Base-by-base conservation (phyloP, 2,888 invertebrate genomes). In the Cryptocheilus praepositus region DNA sequence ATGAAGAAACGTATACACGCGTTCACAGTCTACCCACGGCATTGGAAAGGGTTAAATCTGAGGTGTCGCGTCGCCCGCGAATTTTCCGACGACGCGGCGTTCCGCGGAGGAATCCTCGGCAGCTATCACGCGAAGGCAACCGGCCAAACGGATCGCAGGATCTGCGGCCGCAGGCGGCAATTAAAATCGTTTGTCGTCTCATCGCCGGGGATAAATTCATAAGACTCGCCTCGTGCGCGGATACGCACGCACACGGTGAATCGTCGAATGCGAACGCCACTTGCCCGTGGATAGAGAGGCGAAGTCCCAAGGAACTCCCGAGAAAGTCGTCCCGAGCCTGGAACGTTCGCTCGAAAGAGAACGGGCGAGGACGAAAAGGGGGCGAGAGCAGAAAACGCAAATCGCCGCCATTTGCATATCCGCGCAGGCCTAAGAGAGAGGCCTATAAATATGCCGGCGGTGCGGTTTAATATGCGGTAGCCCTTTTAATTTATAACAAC, bases 401-500 rank as follows among this genome's bases (percentile, higher is more conserved):
- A 2, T 49, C 49, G 49, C 49, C 64, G 56, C 85, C 81, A 85
- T 85, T 84, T 84, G 82, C 83, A 84, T 76, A 81, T 74, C 73
- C 76, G 74, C 36, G 8, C 77, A 77, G 70, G 74, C 67, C 69
- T 75, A 73, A 79, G 75, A 81, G 36, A 36, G 36, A 81, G 82
- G 77, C 80, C 81, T 79, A 85, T 84, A 85, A 84, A 85, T 84
- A 84, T 84, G 75, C 81, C 81, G 81, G 78, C 80, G 75, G 77
- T 83, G 36, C 36, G 79, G 80, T 80, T 83, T 84, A 81, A 83
- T 81, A 82, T 83, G 84, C 85, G 79, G 84, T 85, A 84, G 84
- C 84, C 75, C 78, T 81, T 49, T 81, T 84, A 81, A 84, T 84
- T 84, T 83, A 84, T 81, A 85, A 85, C 83, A 83, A 85, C 81